Evolutionary conservation across 1,140 invertebrate species (phyloP).

Genomic region (Heterodera schachtii): DNA sequence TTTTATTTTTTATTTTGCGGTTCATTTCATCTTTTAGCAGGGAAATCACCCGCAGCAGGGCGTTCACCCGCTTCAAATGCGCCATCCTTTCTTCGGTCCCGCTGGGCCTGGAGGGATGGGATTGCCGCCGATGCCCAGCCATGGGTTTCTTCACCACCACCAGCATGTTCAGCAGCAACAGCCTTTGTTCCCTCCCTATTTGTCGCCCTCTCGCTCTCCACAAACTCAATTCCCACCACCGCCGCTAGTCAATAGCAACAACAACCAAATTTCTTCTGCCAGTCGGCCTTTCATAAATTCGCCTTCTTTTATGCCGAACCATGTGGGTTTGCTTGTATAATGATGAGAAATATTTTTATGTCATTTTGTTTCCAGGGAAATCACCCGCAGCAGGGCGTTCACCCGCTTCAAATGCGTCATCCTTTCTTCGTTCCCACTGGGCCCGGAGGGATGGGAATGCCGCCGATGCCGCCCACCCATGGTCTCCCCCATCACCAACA

Average conservation of each 20-base stretch:
- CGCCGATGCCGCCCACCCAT: neutral
- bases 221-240: neutral
- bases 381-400: constrained; percentile 3
- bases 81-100: constrained; percentile 9
- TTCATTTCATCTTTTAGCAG: neutral
- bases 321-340: neutral
- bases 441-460: constrained; percentile 8
- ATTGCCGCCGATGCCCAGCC: neutral
- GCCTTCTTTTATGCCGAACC: constrained; percentile 19
- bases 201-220: neutral
- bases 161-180: constrained; percentile 12
- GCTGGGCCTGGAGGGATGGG: constrained; percentile 5
- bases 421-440: constrained; percentile 6
- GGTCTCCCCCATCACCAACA: neutral
- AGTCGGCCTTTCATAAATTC: constrained; percentile 20
- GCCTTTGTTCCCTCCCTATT: neutral
- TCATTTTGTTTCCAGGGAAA: neutral
- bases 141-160: neutral
- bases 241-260: constrained; percentile 10
- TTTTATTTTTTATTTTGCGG: neutral
- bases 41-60: neutral
- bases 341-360: neutral
- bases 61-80: constrained; percentile 16
- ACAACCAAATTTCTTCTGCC: constrained; percentile 2
- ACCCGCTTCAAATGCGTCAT: constrained; percentile 10